These are phyloP conservation scores for Atta texana DNA, from an alignment of 1,140 invertebrate genomes.

Conservation along the genomic window DNA sequence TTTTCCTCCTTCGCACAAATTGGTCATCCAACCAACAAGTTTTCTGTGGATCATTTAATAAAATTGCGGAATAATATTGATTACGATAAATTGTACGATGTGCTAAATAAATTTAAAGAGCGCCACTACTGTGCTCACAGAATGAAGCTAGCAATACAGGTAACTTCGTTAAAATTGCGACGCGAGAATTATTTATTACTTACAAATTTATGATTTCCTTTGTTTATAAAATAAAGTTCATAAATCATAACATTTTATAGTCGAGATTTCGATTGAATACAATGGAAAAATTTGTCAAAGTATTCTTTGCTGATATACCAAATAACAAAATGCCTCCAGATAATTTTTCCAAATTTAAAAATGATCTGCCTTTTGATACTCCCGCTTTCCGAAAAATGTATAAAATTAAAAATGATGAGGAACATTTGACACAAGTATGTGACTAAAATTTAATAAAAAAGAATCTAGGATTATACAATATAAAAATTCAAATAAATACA, in stretches of 20 bases:
- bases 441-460: too few species aligned
- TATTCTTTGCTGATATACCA: constrained; percentile 89
- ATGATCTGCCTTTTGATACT: constrained; percentile 88
- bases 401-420: constrained; percentile 91
- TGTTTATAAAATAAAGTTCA: neutral
- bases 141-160: constrained; percentile 94
- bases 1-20: constrained; percentile 89
- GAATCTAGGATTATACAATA: neutral
- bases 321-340: constrained; percentile 88
- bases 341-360: constrained; percentile 87
- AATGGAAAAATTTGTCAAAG: constrained; percentile 90
- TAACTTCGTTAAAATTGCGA: constrained; percentile 68
- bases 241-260: constrained; percentile 80
- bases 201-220: neutral
- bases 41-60: constrained; percentile 94
- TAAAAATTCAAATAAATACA: neutral
- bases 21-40: constrained; percentile 92
- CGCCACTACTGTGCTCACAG: constrained; percentile 95
- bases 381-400: constrained; percentile 91
- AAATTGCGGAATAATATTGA: constrained; percentile 90
- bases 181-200: neutral
- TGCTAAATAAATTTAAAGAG: constrained; percentile 92
- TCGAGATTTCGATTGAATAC: constrained; percentile 92
- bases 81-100: constrained; percentile 89
- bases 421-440: constrained; percentile 86